Conservation (phyloP, 2,888 invertebrate genomes). For the Nudaria mundana region DNA sequence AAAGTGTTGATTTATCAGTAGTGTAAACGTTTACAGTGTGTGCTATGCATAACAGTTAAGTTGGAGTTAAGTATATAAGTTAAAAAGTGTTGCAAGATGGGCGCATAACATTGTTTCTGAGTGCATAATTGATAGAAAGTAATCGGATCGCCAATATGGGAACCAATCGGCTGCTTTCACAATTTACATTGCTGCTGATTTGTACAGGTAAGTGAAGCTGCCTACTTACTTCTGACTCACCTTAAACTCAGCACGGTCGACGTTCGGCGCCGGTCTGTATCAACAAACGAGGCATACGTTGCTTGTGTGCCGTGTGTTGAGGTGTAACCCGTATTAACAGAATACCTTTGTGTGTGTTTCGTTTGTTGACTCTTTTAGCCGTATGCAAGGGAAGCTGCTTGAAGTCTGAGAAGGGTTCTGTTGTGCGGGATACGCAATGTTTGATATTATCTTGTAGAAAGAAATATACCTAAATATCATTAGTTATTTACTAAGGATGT, state of each 20-base stretch:
- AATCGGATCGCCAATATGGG: constrained; percentile 60
- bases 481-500: too few species aligned
- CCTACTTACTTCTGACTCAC: constrained; percentile 68
- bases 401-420: constrained; percentile 22
- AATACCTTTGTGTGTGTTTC: constrained; percentile 37
- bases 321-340: constrained; percentile 12
- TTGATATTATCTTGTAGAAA: too few species aligned
- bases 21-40: constrained; percentile 45
- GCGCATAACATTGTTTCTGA: constrained; percentile 57
- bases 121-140: constrained; percentile 64
- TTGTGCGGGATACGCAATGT: constrained; percentile 1
- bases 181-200: constrained; percentile 70
- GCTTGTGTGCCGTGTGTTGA: constrained; percentile 31
- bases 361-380: constrained; percentile 38
- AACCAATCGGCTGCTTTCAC: constrained; percentile 71
- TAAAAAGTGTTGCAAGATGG: constrained; percentile 61
- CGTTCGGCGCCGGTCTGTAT: constrained; percentile 45
- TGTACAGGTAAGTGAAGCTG: constrained; percentile 74
- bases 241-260: constrained; percentile 41
- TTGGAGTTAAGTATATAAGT: constrained; percentile 54
- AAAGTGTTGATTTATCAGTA: constrained; percentile 38
- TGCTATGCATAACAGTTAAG: constrained; percentile 54
- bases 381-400: constrained; percentile 34
- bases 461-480: too few species aligned
- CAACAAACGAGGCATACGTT: constrained; percentile 37